Percentiles rank a stretch among this genome's conserved stretches.
These are phyloP conservation scores for Temnothorax nylanderi DNA, from an alignment of 1,140 invertebrate genomes.

Conservation along the genomic window DNA sequence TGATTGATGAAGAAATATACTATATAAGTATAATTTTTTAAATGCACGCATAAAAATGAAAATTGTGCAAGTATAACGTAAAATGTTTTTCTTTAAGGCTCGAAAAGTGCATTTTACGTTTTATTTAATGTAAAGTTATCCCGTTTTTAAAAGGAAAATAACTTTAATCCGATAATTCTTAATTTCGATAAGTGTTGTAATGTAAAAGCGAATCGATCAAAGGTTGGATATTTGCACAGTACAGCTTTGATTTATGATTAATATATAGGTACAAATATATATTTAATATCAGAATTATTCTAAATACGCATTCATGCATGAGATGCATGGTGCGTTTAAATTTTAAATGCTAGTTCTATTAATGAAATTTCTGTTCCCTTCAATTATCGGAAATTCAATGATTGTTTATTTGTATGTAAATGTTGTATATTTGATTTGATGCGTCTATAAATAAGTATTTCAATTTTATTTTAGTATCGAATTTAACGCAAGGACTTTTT, in stretches of 20 bases:
- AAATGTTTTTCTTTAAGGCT: not conserved
- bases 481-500: not conserved
- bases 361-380: not conserved
- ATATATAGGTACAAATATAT: slow-evolving; percentile 22
- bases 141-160: not conserved
- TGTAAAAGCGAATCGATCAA: slow-evolving; percentile 26
- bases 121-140: not conserved
- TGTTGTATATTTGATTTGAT: slow-evolving; percentile 21
- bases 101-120: not conserved
- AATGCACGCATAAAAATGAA: not conserved
- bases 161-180: not conserved
- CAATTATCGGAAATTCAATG: not conserved
- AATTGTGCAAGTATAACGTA: not conserved
- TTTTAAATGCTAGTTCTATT: not conserved
- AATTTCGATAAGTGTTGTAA: not conserved
- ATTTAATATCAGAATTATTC: slow-evolving; percentile 36
- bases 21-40: slow-evolving; percentile 6
- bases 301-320: not conserved
- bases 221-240: slow-evolving; percentile 13
- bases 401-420: slow-evolving; percentile 20
- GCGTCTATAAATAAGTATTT: slow-evolving; percentile 11
- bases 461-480: not conserved
- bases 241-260: slow-evolving; percentile 13
- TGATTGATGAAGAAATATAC: not conserved
- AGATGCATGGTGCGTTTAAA: not conserved